phyloP scores from a whole-genome alignment of 2,113 vertebrate species.

The Tyto alba region DNA sequence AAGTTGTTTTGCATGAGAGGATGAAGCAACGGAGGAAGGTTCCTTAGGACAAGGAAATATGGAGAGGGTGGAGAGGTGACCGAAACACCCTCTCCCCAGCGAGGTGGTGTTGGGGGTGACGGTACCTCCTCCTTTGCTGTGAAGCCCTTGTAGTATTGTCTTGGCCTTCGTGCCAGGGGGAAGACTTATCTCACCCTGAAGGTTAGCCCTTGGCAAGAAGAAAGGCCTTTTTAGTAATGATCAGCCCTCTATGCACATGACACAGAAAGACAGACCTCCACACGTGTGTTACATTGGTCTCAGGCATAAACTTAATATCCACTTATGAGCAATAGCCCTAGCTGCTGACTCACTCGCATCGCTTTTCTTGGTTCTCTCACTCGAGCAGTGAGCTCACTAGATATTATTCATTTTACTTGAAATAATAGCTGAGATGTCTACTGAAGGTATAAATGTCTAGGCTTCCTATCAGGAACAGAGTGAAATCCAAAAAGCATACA shows the following conservation, averaged over 20 bases:
- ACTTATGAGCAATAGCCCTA: neutral
- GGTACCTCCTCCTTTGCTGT: neutral
- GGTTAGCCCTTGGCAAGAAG: neutral
- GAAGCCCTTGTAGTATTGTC: neutral
- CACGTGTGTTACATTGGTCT: neutral
- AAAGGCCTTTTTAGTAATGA: neutral
- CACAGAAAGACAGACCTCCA: neutral
- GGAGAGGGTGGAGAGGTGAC: neutral
- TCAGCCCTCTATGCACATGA: neutral
- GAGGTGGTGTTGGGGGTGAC: neutral
- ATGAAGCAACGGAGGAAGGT: neutral
- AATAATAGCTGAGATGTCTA: neutral
- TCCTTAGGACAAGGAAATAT: neutral
- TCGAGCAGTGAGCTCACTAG: neutral
- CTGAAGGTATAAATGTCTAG: neutral
- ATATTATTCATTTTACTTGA: slow-evolving; percentile 30
- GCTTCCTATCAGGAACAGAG: neutral
- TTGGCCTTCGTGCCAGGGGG: neutral
- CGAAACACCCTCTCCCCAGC: neutral
- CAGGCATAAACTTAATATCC: neutral
- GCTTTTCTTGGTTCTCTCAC: neutral
- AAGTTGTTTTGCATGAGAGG: neutral
- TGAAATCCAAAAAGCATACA: neutral
- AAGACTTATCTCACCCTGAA: neutral
- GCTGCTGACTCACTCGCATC: neutral